Percentiles rank a stretch among this genome's conserved stretches.
Evolutionary conservation across 2,888 invertebrate species (phyloP).

Genomic region (Bombyx huttoni): DNA sequence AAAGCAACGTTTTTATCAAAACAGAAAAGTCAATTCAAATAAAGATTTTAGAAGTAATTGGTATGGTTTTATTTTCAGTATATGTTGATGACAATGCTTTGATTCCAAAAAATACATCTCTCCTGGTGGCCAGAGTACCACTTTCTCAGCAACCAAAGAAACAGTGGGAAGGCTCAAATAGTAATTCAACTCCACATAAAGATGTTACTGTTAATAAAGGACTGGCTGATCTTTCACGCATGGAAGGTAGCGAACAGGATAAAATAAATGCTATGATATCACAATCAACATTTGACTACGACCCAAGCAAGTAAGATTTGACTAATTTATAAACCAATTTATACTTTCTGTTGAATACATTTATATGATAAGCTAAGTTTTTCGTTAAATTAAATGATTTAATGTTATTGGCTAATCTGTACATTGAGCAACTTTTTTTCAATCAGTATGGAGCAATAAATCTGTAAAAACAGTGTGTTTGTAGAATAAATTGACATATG

Average conservation of each 20-base stretch:
- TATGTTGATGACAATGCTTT: slow-evolving; percentile 92
- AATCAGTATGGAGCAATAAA: too few species aligned
- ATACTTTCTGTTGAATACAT: too few species aligned
- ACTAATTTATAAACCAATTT: neutral
- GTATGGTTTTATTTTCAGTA: slow-evolving; percentile 67
- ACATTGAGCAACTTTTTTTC: too few species aligned
- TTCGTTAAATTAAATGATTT: too few species aligned
- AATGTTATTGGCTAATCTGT: too few species aligned
- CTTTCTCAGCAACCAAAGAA: slow-evolving; percentile 84
- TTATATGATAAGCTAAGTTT: too few species aligned
- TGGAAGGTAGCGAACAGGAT: slow-evolving; percentile 96
- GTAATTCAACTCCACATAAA: slow-evolving; percentile 52
- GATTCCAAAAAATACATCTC: slow-evolving; percentile 97
- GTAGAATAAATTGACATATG: too few species aligned
- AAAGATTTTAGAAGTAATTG: too few species aligned
- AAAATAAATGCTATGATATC: slow-evolving; percentile 98
- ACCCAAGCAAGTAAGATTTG: slow-evolving; percentile 90
- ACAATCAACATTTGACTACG: slow-evolving; percentile 97
- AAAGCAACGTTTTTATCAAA: too few species aligned
- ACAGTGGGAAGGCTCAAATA: slow-evolving; percentile 77
- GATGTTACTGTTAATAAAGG: slow-evolving; percentile 73
- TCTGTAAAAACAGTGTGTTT: too few species aligned
- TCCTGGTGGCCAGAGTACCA: slow-evolving; percentile 94
- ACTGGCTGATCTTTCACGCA: slow-evolving; percentile 86
- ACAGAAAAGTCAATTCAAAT: too few species aligned